phyloP scores from a whole-genome alignment of 2,113 vertebrate genomes.

The Silurus meridionalis region DNA sequence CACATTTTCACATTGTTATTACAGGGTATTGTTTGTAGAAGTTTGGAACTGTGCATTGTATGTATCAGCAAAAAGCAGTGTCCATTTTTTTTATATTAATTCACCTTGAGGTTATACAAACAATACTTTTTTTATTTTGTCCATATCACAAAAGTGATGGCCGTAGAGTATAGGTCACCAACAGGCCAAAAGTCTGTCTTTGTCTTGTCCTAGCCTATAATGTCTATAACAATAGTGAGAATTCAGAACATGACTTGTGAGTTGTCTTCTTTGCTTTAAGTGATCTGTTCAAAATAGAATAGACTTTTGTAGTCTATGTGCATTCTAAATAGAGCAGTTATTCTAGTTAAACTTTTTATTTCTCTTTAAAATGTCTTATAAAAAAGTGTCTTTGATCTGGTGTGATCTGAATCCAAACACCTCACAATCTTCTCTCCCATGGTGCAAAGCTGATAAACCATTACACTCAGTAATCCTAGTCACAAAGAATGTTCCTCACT shows the following conservation, averaged over 20 bases:
- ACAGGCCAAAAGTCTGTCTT: not conserved
- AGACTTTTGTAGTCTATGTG: not conserved
- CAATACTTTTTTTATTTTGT: not conserved
- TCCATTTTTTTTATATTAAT: not conserved
- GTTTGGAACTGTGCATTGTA: not conserved
- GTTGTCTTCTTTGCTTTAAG: not conserved
- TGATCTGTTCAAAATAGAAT: not conserved
- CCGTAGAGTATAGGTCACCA: not conserved
- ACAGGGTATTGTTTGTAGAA: too few species aligned
- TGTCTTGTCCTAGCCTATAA: not conserved
- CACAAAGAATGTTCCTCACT: not conserved
- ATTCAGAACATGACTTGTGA: not conserved
- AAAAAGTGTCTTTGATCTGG: not conserved
- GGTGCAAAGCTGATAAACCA: not conserved
- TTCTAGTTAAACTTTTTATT: not conserved
- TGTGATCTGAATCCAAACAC: slow-evolving; percentile 2
- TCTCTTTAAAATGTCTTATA: not conserved
- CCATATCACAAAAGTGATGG: not conserved
- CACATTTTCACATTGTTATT: too few species aligned
- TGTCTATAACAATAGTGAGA: not conserved
- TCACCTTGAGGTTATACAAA: not conserved
- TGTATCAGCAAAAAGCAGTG: not conserved
- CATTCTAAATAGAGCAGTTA: not conserved
- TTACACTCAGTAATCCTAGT: not conserved
- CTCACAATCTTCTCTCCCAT: not conserved